Evolutionary conservation across 2,888 invertebrate genomes (phyloP).

Genomic region (Drosophila neoperkinsi): DNA sequence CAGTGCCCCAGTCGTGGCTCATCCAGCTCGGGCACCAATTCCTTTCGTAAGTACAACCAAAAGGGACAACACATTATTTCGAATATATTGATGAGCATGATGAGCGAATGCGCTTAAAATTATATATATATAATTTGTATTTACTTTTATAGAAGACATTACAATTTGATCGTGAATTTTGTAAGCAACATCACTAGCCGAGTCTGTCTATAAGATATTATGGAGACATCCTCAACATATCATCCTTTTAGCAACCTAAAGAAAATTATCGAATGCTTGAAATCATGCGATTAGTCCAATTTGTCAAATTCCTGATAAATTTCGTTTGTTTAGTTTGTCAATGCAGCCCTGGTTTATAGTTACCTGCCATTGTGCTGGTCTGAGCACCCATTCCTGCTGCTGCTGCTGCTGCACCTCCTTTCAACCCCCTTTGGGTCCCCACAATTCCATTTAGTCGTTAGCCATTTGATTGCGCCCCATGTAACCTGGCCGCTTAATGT

Average conservation of each 20-base stretch:
- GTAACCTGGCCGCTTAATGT: conserved; percentile 78
- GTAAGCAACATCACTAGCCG: not conserved
- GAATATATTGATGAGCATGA: not conserved
- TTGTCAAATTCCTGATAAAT: not conserved
- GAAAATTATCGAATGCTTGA: not conserved
- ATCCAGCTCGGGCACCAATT: conserved; percentile 85
- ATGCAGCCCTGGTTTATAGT: conserved; percentile 21
- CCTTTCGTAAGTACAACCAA: conserved; percentile 83
- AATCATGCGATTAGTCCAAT: not conserved
- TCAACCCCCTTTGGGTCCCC: conserved; percentile 14
- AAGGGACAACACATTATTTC: conserved; percentile 6
- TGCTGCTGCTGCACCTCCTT: not conserved
- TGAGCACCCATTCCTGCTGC: not conserved
- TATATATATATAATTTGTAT: not conserved
- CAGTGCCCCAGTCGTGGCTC: conserved; percentile 85
- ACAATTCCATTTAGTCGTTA: conserved; percentile 77
- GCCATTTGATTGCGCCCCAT: conserved; percentile 73
- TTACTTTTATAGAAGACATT: not conserved
- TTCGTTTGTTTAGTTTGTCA: not conserved
- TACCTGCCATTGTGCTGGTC: conserved; percentile 33
- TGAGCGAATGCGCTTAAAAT: not conserved
- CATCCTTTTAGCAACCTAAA: not conserved
- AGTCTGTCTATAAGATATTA: not conserved
- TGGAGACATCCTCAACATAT: not conserved
- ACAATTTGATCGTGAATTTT: not conserved